phyloP scores from a whole-genome alignment of 2,113 vertebrate species.

The Serilophus lunatus region DNA sequence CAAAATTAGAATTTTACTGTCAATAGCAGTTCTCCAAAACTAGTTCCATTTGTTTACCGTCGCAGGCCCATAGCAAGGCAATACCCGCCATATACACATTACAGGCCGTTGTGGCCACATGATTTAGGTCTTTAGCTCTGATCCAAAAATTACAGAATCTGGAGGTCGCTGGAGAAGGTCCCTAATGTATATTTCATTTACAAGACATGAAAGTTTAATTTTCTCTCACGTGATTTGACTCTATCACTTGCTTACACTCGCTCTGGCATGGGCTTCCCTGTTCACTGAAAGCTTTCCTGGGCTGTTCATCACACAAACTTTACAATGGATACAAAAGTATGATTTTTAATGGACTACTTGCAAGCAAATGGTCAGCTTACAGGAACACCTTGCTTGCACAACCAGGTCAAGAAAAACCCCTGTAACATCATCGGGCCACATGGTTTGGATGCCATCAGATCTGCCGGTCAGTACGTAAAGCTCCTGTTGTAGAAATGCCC shows the following conservation, averaged over 20 bases:
- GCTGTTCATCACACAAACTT: constrained; percentile 22
- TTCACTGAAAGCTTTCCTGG: constrained; percentile 54
- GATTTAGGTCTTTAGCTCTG: constrained; percentile 54
- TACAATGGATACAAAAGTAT: constrained; percentile 25
- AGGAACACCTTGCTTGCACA: not conserved
- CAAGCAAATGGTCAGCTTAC: not conserved
- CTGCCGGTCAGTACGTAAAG: not conserved
- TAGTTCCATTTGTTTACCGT: constrained; percentile 78
- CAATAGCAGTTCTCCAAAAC: constrained; percentile 81
- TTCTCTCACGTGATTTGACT: constrained; percentile 66
- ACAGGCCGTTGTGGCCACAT: not conserved
- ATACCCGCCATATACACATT: not conserved
- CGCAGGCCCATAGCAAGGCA: constrained; percentile 37
- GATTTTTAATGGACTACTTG: not conserved
- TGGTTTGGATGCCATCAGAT: not conserved
- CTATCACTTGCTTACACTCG: constrained; percentile 27
- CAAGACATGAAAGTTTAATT: constrained; percentile 78
- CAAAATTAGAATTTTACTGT: constrained; percentile 88
- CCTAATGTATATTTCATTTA: constrained; percentile 81
- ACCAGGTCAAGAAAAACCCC: not conserved
- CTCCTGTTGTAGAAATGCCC: not conserved
- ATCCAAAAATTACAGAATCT: constrained; percentile 67
- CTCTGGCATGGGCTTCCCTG: constrained; percentile 7
- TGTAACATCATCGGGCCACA: accelerated
- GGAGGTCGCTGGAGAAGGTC: constrained; percentile 68